These are phyloP conservation scores for Graptemys geographica DNA, from an alignment of 2,797 vertebrate genomes.

Conservation along the genomic window DNA sequence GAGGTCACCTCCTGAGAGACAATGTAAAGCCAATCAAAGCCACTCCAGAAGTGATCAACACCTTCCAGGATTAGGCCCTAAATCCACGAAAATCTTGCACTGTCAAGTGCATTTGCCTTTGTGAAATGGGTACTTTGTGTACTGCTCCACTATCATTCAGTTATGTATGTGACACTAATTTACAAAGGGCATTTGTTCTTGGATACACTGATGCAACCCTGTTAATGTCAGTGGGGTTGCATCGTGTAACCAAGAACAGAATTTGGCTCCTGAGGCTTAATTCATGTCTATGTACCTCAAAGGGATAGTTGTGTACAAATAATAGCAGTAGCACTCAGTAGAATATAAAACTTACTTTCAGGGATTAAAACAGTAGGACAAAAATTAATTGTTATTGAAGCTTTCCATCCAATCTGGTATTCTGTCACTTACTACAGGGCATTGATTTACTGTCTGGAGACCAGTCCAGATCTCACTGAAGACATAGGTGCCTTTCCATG, in stretches of 20 bases:
- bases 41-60: not conserved
- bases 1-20: not conserved
- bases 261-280: no score
- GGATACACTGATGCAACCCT: not conserved
- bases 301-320: not conserved
- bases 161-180: not conserved
- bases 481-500: rapidly evolving
- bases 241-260: not conserved
- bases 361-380: rapidly evolving
- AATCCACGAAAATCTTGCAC: not conserved
- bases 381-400: not conserved
- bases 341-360: not conserved
- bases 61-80: not conserved
- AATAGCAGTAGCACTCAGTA: not conserved
- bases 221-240: rapidly evolving
- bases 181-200: not conserved
- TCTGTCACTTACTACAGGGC: not conserved
- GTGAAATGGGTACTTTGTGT: not conserved
- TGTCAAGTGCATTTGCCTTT: not conserved
- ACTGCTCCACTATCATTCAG: not conserved
- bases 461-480: not conserved
- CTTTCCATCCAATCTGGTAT: not conserved
- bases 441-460: not conserved
- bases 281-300: not conserved
- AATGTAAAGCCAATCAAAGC: not conserved